Evolutionary conservation across 2,797 vertebrate genomes (phyloP).

Genomic region (Mionectes olivaceus): DNA sequence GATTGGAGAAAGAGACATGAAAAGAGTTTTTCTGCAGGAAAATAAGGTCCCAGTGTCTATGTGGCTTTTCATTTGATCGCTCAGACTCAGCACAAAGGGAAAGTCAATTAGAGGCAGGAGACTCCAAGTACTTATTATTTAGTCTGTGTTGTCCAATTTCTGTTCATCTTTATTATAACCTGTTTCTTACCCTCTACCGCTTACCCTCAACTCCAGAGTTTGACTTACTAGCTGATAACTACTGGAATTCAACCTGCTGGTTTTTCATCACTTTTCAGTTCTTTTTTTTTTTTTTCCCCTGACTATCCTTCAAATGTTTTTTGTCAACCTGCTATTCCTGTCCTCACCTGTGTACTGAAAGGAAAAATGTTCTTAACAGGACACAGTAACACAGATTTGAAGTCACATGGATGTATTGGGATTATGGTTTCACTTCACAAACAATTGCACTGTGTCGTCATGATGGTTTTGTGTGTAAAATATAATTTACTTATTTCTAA

Average conservation of each 20-base stretch:
- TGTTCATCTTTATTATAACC: background rate
- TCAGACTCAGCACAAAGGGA: background rate
- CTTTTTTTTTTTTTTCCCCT: background rate
- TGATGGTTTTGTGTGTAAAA: background rate
- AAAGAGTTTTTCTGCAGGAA: background rate
- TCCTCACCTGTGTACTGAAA: background rate
- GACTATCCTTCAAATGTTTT: background rate
- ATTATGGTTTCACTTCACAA: background rate
- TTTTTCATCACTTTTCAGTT: background rate
- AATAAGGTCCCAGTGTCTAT: background rate
- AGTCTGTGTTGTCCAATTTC: conserved; percentile 8
- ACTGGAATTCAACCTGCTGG: background rate
- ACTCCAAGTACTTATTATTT: background rate
- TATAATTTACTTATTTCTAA: background rate
- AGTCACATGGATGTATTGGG: background rate
- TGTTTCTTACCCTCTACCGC: background rate
- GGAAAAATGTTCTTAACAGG: background rate
- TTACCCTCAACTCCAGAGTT: background rate
- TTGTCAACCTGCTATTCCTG: background rate
- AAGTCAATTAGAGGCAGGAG: background rate
- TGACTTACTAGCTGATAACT: background rate
- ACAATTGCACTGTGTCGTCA: background rate
- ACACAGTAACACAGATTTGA: background rate
- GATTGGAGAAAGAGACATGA: background rate
- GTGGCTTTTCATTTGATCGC: background rate